Percentiles rank a stretch among this genome's conserved stretches.
Evolutionary conservation across 2,113 vertebrate genomes (phyloP).

Genomic region (Catharus minimus): DNA sequence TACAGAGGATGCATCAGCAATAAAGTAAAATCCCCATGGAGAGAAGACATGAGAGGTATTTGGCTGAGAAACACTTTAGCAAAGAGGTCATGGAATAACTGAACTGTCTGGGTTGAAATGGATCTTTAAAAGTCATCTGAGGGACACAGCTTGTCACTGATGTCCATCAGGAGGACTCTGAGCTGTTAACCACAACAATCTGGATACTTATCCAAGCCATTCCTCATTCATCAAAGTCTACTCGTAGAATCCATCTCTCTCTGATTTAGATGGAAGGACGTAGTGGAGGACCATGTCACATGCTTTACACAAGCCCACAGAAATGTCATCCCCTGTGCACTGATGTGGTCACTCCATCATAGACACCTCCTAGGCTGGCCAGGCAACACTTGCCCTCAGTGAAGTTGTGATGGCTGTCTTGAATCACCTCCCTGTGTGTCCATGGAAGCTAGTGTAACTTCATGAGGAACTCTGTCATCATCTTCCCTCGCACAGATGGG

Average conservation of each 20-base stretch:
- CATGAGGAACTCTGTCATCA: background rate
- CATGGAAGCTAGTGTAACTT: background rate
- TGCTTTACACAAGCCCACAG: background rate
- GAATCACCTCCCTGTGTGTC: no score
- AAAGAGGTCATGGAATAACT: background rate
- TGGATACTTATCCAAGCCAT: background rate
- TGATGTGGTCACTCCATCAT: background rate
- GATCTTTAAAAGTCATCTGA: background rate
- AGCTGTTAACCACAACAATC: background rate
- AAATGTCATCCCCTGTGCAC: background rate
- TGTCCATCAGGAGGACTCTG: background rate
- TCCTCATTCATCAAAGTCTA: background rate
- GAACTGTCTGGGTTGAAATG: background rate
- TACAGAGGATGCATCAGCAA: background rate
- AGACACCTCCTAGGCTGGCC: background rate
- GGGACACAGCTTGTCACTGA: background rate
- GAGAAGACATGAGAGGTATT: background rate
- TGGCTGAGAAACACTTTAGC: background rate
- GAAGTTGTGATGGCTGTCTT: background rate
- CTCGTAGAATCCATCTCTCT: background rate
- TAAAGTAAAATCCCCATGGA: background rate
- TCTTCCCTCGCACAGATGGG: background rate
- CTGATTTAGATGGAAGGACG: background rate
- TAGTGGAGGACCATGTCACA: background rate
- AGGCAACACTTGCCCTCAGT: background rate